Conservation (phyloP, 2,113 vertebrate species). For the Mugil cephalus region DNA sequence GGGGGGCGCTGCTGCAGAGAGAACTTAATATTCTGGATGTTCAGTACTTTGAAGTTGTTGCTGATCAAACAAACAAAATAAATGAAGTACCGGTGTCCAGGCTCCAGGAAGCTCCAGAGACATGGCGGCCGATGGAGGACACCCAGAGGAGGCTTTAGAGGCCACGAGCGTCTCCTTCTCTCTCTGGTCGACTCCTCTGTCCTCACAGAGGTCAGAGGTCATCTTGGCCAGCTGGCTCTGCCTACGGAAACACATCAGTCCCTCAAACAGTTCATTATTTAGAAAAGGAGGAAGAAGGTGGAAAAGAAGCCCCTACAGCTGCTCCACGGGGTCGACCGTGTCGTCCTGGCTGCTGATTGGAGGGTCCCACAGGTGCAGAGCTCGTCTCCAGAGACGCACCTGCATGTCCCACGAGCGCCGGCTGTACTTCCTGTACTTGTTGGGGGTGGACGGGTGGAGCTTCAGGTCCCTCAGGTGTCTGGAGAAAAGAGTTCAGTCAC, state of each 20-base stretch:
- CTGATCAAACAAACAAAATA: too few relatives aligned
- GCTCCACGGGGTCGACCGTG: conserved; percentile 75
- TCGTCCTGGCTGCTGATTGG: conserved; percentile 56
- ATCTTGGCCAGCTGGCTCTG: conserved; percentile 79
- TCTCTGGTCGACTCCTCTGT: conserved; percentile 54
- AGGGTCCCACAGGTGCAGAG: conserved; percentile 88
- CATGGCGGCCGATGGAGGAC: conserved; percentile 29
- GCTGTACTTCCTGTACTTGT: conserved; percentile 91
- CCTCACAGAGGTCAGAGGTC: conserved; percentile 72
- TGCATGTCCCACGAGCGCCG: conserved; percentile 90
- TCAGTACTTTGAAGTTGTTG: too few relatives aligned
- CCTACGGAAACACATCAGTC: conserved; percentile 58
- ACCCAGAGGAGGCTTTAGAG: conserved; percentile 63
- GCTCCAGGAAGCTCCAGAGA: conserved; percentile 20
- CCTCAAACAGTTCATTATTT: too few relatives aligned
- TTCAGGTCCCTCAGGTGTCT: conserved; percentile 83
- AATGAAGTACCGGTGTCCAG: conserved; percentile 64
- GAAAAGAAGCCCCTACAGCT: conserved; percentile 66
- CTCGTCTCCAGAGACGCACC: conserved; percentile 88
- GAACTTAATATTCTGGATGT: too few relatives aligned
- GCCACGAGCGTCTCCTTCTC: conserved; percentile 53
- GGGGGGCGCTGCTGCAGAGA: too few relatives aligned
- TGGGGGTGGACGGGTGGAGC: conserved; percentile 89
- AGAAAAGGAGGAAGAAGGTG: too few relatives aligned
- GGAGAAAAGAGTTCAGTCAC: too few relatives aligned